Percentiles rank a stretch among this genome's conserved stretches.
These are phyloP conservation scores for Spilosoma lubricipeda DNA, from an alignment of 2,888 invertebrate genomes.

Conservation along the genomic window DNA sequence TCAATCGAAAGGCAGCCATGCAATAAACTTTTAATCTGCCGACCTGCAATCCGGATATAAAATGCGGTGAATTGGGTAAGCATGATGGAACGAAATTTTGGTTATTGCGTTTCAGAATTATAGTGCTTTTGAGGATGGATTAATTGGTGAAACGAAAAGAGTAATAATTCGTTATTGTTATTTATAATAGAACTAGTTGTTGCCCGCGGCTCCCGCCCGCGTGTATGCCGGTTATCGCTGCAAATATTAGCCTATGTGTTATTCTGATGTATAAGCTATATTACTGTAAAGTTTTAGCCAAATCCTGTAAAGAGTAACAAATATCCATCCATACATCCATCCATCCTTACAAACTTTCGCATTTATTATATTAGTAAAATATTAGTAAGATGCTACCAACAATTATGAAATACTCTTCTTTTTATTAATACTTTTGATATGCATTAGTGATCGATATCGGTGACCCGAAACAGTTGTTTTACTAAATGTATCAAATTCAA, in stretches of 20 bases:
- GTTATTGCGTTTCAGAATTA: constrained; percentile 29
- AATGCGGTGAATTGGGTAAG: constrained; percentile 30
- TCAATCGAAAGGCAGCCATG: constrained; percentile 23
- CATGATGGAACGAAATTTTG: constrained; percentile 26
- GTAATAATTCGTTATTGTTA: not conserved
- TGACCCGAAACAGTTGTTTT: not conserved
- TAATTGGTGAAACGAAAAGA: not conserved
- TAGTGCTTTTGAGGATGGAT: constrained; percentile 19
- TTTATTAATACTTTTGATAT: not conserved
- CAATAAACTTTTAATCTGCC: constrained; percentile 33
- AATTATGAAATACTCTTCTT: not conserved
- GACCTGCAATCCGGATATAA: constrained; percentile 34
- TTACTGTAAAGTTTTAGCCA: no score
- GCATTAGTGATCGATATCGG: not conserved
- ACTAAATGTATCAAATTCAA: not conserved
- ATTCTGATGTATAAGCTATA: no score
- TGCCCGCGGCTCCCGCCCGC: no score
- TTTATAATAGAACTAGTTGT: no score
- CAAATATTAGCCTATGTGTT: no score
- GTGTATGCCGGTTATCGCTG: no score
- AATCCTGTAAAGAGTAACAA: no score
- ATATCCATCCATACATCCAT: no score
- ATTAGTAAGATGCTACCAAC: not conserved
- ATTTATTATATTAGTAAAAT: no score
- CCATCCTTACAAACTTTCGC: no score